These are phyloP conservation scores for Lagorchestes hirsutus DNA, from an alignment of 2,797 vertebrate genomes.

Conservation along the genomic window DNA sequence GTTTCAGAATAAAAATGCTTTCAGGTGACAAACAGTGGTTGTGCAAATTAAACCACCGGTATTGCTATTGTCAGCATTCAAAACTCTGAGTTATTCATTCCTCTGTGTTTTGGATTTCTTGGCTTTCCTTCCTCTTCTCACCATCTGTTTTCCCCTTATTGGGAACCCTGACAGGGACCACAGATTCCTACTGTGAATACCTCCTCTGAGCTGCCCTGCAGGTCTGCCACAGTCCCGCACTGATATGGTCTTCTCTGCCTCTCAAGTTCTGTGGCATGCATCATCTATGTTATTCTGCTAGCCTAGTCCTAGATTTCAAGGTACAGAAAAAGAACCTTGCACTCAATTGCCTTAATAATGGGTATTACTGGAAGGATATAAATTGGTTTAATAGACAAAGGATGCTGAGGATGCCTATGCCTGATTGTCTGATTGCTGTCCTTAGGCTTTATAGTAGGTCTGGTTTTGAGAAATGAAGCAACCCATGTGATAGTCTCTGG, in stretches of 20 bases:
- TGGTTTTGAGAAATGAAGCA: neutral
- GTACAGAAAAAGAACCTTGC: neutral
- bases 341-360: neutral
- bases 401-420: neutral
- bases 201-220: neutral
- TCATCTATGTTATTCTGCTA: neutral
- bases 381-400: neutral
- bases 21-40: constrained; percentile 6
- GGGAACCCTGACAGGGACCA: constrained; percentile 7
- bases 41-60: neutral
- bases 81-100: neutral
- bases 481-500: neutral
- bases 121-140: neutral
- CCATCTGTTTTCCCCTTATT: neutral
- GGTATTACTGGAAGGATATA: neutral
- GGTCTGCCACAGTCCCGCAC: neutral
- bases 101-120: neutral
- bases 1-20: neutral
- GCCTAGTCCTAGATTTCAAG: neutral
- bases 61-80: neutral
- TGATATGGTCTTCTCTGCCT: neutral
- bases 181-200: neutral
- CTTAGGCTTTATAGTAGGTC: neutral
- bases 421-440: neutral
- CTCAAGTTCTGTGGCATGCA: neutral